Percentiles rank a stretch among this genome's conserved stretches.
Conservation (phyloP, 2,888 invertebrate species). For the Caenorhabditis angaria region DNA sequence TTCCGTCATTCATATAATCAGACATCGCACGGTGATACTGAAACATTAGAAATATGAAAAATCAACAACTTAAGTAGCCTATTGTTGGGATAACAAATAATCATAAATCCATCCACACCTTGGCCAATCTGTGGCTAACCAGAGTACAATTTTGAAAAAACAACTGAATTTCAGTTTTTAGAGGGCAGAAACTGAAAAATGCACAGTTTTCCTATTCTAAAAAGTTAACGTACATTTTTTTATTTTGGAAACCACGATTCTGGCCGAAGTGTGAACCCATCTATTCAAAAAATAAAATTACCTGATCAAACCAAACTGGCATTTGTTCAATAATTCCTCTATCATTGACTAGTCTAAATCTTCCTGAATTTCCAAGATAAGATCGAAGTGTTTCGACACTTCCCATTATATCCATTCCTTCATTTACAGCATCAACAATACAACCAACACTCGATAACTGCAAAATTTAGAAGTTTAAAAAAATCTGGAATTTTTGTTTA, state of each 20-base stretch:
- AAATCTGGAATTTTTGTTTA: neutral
- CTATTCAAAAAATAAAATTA: too few relatives aligned
- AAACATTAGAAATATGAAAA: too few relatives aligned
- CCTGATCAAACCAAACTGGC: slow-evolving; percentile 41
- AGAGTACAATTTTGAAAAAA: too few relatives aligned
- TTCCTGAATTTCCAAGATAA: slow-evolving; percentile 38
- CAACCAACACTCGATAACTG: slow-evolving; percentile 29
- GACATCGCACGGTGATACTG: slow-evolving; percentile 27
- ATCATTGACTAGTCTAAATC: slow-evolving; percentile 51
- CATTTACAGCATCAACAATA: slow-evolving; percentile 35
- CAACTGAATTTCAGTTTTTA: too few relatives aligned
- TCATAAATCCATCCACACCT: too few relatives aligned
- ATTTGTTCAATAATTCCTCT: slow-evolving; percentile 38
- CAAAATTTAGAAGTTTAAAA: neutral
- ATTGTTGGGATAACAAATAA: too few relatives aligned
- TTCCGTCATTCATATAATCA: slow-evolving; percentile 7
- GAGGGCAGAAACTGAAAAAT: too few relatives aligned
- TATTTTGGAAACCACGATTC: too few relatives aligned
- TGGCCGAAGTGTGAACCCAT: neutral
- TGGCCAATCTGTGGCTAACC: too few relatives aligned
- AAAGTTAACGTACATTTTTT: too few relatives aligned
- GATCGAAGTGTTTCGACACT: slow-evolving; percentile 27
- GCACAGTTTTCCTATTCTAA: too few relatives aligned
- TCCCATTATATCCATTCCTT: slow-evolving; percentile 33
- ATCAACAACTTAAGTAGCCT: too few relatives aligned